Evolutionary conservation across 2,888 invertebrate genomes (phyloP).

Genomic region (Escarpia spicata): DNA sequence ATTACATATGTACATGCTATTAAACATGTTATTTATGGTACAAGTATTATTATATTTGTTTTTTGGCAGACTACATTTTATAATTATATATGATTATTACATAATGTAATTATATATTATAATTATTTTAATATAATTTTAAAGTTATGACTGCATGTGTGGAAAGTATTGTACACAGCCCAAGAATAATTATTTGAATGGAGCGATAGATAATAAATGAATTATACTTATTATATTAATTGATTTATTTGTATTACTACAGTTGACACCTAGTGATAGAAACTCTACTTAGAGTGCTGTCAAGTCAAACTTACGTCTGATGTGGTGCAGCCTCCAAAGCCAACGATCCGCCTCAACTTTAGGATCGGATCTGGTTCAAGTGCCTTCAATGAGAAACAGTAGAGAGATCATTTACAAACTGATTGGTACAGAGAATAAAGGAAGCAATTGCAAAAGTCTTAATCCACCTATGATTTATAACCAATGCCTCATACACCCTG

Average conservation of each 20-base stretch:
- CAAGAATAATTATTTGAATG: too few species aligned
- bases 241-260: not conserved
- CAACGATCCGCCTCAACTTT: conserved; percentile 59
- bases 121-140: too few species aligned
- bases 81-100: too few species aligned
- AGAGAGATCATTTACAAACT: not conserved
- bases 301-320: conserved; percentile 52
- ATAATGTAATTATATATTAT: too few species aligned
- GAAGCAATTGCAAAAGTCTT: not conserved
- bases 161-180: too few species aligned
- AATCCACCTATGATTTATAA: not conserved
- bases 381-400: conserved; percentile 31
- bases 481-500: not conserved
- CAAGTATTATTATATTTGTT: too few species aligned
- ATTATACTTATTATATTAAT: not conserved
- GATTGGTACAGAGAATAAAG: not conserved
- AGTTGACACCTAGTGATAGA: not conserved
- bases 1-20: too few species aligned
- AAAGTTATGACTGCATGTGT: too few species aligned
- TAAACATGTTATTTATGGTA: too few species aligned
- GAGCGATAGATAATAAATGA: too few species aligned
- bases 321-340: conserved; percentile 60
- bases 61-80: too few species aligned
- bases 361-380: conserved; percentile 63
- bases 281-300: not conserved